Evolutionary conservation across 2,113 vertebrate species (phyloP).

Genomic region (Tichodroma muraria): DNA sequence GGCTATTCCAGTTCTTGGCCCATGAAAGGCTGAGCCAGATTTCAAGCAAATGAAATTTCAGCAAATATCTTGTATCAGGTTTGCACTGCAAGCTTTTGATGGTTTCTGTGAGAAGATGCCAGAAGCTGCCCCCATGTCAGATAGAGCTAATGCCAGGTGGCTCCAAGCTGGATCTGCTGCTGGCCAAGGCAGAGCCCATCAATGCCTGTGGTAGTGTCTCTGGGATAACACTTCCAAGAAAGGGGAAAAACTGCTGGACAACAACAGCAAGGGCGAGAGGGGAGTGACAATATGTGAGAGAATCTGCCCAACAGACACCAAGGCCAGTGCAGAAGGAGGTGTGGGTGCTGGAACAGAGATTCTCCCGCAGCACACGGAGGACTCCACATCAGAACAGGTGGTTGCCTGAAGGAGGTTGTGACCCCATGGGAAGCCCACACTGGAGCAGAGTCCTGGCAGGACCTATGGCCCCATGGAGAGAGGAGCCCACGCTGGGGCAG

Average conservation of each 20-base stretch:
- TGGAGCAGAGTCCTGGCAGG: background rate
- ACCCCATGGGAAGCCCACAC: background rate
- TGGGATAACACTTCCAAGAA: background rate
- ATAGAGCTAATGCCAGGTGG: background rate
- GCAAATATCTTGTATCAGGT: background rate
- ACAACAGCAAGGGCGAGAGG: background rate
- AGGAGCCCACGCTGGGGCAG: background rate
- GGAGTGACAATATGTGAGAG: background rate
- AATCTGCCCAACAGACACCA: background rate
- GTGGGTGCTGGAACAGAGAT: background rate
- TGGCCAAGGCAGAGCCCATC: background rate
- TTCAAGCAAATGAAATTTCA: background rate
- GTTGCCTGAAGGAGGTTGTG: background rate
- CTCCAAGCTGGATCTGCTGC: background rate
- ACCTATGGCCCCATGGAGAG: background rate
- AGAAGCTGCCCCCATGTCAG: background rate
- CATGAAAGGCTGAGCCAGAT: background rate
- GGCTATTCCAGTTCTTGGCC: background rate
- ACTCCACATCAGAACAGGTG: accelerated
- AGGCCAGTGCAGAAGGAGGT: background rate
- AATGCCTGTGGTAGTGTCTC: accelerated
- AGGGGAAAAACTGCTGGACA: background rate
- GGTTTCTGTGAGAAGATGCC: background rate
- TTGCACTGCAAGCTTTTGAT: background rate
- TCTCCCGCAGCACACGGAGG: background rate